Evolutionary conservation across 2,888 invertebrate genomes (phyloP).

Genomic region (Lymantria dispar): DNA sequence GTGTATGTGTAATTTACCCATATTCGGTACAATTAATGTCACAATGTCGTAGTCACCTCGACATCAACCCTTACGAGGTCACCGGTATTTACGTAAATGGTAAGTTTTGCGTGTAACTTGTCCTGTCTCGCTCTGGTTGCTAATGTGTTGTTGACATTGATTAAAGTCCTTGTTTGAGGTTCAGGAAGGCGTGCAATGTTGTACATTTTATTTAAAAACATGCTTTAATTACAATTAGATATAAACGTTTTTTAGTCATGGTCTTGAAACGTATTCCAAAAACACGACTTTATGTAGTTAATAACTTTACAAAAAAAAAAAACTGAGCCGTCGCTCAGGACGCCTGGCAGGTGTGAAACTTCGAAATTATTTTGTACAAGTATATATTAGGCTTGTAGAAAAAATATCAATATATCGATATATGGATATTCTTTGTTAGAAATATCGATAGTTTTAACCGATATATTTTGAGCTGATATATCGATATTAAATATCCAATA

Average conservation of each 20-base stretch:
- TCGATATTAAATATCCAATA: no score
- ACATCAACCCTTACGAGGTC: conserved; percentile 67
- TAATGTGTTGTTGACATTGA: neutral
- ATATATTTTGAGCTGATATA: no score
- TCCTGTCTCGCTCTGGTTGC: conserved; percentile 12
- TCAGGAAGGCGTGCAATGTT: neutral
- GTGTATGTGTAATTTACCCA: conserved; percentile 31
- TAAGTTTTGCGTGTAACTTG: conserved; percentile 8
- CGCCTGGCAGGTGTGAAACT: no score
- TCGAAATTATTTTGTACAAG: no score
- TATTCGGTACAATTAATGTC: conserved; percentile 10
- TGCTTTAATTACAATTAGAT: neutral
- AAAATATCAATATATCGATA: no score
- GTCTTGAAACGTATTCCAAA: no score
- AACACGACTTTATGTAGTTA: no score
- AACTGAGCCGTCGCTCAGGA: neutral
- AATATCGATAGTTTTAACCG: no score
- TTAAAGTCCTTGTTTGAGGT: neutral
- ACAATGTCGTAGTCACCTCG: conserved; percentile 32
- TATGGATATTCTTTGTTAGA: no score
- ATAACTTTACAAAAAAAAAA: neutral
- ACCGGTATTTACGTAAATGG: conserved; percentile 45
- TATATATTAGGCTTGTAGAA: no score
- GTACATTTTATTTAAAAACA: neutral
- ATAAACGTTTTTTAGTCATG: neutral